A percentile compares a stretch with the other conserved stretches of the same genome.
Evolutionary conservation across 2,113 vertebrate species (phyloP).

Genomic region (Galbula dea): DNA sequence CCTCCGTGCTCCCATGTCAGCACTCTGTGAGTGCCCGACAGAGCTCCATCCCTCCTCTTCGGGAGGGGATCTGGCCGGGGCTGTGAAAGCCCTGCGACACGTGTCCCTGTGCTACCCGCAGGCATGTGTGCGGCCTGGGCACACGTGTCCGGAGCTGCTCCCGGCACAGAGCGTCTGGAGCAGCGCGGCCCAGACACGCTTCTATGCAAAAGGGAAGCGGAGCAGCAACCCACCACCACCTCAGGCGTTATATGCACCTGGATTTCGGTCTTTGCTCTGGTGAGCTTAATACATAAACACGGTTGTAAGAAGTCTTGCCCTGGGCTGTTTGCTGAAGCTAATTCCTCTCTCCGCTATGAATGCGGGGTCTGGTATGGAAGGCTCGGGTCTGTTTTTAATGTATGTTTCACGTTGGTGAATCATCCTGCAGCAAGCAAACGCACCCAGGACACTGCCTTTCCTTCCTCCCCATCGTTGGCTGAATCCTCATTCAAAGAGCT

Average conservation of each 20-base stretch:
- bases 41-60: not conserved
- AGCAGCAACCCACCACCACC: not conserved
- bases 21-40: not conserved
- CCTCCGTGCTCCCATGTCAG: not conserved
- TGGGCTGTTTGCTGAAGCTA: not conserved
- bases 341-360: not conserved
- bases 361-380: not conserved
- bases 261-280: not conserved
- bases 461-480: not conserved
- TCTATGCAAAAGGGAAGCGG: rapidly evolving
- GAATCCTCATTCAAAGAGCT: not conserved
- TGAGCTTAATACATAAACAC: rapidly evolving
- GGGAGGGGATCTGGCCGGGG: not conserved
- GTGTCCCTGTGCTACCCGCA: rapidly evolving
- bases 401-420: not conserved
- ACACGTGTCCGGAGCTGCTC: not conserved
- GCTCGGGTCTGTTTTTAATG: not conserved
- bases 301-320: not conserved
- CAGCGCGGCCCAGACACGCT: not conserved
- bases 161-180: rapidly evolving
- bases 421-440: not conserved
- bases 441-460: not conserved
- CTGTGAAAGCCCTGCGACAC: rapidly evolving
- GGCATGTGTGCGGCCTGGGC: rapidly evolving
- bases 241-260: rapidly evolving